Percentiles rank a stretch among this genome's conserved stretches.
Conservation (phyloP, 2,888 invertebrate species). For the Itoplectis maculator region DNA sequence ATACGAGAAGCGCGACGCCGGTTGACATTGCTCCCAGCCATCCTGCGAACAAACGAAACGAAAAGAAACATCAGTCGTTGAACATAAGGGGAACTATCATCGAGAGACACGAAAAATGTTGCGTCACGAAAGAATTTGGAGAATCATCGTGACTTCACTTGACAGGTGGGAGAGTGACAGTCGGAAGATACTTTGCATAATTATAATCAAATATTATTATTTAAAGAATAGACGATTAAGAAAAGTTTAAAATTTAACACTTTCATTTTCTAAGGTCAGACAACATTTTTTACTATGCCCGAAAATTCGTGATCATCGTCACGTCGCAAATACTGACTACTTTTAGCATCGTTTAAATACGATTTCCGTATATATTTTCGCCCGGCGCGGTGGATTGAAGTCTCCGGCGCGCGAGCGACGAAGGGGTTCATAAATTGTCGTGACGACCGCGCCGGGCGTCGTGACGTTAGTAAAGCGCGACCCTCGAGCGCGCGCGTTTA, state of each 20-base stretch:
- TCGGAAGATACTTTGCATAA: no score
- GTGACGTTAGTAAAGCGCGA: neutral
- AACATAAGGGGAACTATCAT: neutral
- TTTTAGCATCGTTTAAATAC: slow-evolving; percentile 12
- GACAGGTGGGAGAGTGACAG: neutral
- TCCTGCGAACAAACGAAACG: slow-evolving; percentile 86
- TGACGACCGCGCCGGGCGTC: slow-evolving; percentile 14
- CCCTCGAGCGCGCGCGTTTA: slow-evolving; percentile 18
- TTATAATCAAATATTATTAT: no score
- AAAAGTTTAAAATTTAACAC: no score
- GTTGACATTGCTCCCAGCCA: slow-evolving; percentile 93
- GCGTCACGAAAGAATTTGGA: neutral
- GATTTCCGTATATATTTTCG: slow-evolving; percentile 8
- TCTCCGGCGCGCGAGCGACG: slow-evolving; percentile 38
- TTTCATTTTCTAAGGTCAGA: neutral
- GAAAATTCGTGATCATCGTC: neutral
- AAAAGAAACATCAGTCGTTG: slow-evolving; percentile 74
- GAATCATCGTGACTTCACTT: neutral
- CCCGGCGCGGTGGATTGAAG: slow-evolving; percentile 35
- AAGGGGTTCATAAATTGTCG: slow-evolving; percentile 54
- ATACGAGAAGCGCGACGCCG: slow-evolving; percentile 91
- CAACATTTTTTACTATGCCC: neutral
- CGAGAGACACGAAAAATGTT: neutral
- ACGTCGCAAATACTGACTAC: neutral
- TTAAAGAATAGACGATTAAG: no score